Conservation (phyloP, 1,140 invertebrate genomes). For the Tetragnatha versicolor region DNA sequence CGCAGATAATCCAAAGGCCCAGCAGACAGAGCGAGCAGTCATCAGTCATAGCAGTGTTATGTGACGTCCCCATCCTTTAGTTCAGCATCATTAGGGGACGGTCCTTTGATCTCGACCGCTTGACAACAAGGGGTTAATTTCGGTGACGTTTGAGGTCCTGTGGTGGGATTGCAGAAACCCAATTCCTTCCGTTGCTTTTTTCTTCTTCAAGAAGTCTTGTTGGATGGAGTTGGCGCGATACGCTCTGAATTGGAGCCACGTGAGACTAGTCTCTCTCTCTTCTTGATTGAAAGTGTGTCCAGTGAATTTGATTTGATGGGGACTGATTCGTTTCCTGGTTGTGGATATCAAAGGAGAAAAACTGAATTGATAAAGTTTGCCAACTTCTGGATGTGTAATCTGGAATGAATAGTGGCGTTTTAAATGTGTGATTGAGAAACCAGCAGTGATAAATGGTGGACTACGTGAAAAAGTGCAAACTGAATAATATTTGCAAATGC, state of each 20-base stretch:
- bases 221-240: background rate
- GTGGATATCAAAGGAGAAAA: too few relatives aligned
- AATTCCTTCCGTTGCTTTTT: conserved; percentile 15
- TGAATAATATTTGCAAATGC: too few relatives aligned
- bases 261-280: too few relatives aligned
- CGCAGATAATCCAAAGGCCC: background rate
- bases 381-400: too few relatives aligned
- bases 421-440: too few relatives aligned
- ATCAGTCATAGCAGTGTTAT: background rate
- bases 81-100: conserved; percentile 18
- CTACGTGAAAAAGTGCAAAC: too few relatives aligned
- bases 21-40: background rate
- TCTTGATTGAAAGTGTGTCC: too few relatives aligned
- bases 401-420: too few relatives aligned
- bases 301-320: too few relatives aligned
- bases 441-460: too few relatives aligned
- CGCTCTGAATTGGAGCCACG: conserved; percentile 9
- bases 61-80: conserved; percentile 6
- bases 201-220: background rate
- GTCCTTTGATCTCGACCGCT: conserved; percentile 21
- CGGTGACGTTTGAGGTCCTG: conserved; percentile 16
- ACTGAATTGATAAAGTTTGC: too few relatives aligned
- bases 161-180: conserved; percentile 12
- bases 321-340: too few relatives aligned
- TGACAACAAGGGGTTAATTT: conserved; percentile 48